Conservation (phyloP, 2,888 invertebrate genomes). For the Ormyrus nitidulus region DNA sequence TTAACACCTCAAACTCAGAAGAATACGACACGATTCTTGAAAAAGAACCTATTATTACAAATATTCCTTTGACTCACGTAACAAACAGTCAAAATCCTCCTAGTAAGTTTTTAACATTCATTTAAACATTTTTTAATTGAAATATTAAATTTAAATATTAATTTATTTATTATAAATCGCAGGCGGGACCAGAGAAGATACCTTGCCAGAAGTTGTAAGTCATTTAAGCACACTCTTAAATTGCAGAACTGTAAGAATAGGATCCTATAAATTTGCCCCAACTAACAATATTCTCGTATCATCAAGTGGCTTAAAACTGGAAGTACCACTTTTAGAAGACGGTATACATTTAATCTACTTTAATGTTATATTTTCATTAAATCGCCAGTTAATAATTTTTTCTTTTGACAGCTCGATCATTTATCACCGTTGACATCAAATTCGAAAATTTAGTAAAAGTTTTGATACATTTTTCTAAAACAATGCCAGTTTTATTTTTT, state of each 20-base stretch:
- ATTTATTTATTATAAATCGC: conserved; percentile 3
- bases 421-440: conserved; percentile 80
- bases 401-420: conserved; percentile 41
- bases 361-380: too few relatives aligned
- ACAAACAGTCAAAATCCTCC: conserved; percentile 20
- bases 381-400: not conserved
- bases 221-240: conserved; percentile 76
- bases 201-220: not conserved
- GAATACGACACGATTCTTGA: conserved; percentile 68
- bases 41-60: conserved; percentile 69
- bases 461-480: conserved; percentile 86
- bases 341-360: conserved; percentile 60
- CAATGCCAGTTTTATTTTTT: conserved; percentile 87
- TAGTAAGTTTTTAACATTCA: conserved; percentile 20
- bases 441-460: conserved; percentile 84
- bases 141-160: not conserved
- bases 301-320: conserved; percentile 74
- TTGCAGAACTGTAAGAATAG: conserved; percentile 89
- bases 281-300: conserved; percentile 82
- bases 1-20: conserved; percentile 57
- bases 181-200: conserved; percentile 40
- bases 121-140: not conserved
- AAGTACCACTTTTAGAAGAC: conserved; percentile 74
- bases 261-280: conserved; percentile 88
- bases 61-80: conserved; percentile 13